Evolutionary conservation across 2,113 vertebrate species (phyloP), one percentile per base, ranked within the genome.

Genomic region (Cinclus mexicanus): DNA sequence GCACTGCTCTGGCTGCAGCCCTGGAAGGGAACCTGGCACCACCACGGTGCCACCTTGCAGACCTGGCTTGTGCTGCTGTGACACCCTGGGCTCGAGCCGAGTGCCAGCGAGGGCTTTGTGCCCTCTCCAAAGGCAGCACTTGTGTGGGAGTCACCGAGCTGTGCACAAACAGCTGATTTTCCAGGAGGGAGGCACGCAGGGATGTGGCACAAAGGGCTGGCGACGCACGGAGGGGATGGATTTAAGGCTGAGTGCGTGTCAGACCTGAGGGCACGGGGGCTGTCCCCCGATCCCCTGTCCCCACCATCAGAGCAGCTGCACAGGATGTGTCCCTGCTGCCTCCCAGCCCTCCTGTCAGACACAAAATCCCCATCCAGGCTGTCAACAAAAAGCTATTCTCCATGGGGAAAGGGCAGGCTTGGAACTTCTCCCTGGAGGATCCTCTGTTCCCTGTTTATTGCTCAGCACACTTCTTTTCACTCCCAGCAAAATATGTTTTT

Each of bases 331-430:
- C 61, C 25, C 49, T 64, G 82, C 5, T 4, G 35, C 67, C 76
- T 75, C 61, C 37, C 37, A 6, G 29, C 49, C 37, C 23, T 59
- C 25, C 79, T 24, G 74, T 67, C 12, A 8, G 56, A 16, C 93
- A 83, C 77, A 22, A 31, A 65, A 61, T 23, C 88, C 70, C 71
- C 75, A 33, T 72, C 57, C 65, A 75, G 65, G 55, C 92, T 47
- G 50, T 13, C 81, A 52, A 95, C 80, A 94, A 91, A 86, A 87
- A 72, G 42, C 89, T 33, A n/a, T 95, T 95, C 89, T 97, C 59
- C 91, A 31, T 85, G 84, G 87, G 84, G 67, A 86, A 83, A 88
- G 93, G 90, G 85, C 95, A 95, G 71, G 63, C 88, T 59, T 18
- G 4, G 60, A 79, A 33, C 88, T 72, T 42, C 33, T 91, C 91